phyloP scores from a whole-genome alignment of 1,140 invertebrate species.

The Oscheius sp. region DNA sequence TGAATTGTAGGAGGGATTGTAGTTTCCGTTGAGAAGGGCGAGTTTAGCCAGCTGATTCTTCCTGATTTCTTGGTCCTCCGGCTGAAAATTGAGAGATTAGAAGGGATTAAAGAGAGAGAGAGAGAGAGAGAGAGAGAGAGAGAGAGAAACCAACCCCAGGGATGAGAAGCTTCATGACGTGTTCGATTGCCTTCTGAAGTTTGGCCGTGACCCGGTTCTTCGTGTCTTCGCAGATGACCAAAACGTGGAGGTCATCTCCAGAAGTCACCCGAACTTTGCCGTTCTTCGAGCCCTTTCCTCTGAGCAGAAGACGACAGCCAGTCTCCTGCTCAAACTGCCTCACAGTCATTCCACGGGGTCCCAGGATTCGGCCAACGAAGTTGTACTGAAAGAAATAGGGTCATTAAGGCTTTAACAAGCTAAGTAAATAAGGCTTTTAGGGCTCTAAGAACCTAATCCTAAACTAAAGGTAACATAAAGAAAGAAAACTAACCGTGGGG shows the following conservation, averaged over 20 bases:
- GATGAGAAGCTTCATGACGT: constrained; percentile 91
- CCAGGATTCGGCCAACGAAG: constrained; percentile 98
- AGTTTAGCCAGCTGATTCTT: constrained; percentile 99
- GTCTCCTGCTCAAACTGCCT: constrained; percentile 99
- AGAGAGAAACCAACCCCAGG: constrained; percentile 63
- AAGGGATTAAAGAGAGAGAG: no score
- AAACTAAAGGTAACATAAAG: no score
- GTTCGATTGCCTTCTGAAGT: constrained; percentile 87
- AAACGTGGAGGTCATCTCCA: constrained; percentile 93
- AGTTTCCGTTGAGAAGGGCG: constrained; percentile 99
- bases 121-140: no score
- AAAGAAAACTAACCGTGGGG: no score
- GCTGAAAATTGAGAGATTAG: constrained; percentile 71
- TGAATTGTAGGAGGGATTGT: no score
- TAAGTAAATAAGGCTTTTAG: no score
- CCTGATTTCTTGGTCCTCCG: constrained; percentile 98
- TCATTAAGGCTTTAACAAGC: no score
- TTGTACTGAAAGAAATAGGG: constrained; percentile 76
- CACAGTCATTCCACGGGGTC: constrained; percentile 97
- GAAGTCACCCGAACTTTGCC: neutral
- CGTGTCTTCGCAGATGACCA: constrained; percentile 96
- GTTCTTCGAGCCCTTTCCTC: constrained; percentile 74
- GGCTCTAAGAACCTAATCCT: no score
- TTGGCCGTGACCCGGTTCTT: constrained; percentile 91
- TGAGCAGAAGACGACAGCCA: constrained; percentile 99